Evolutionary conservation across 1,140 invertebrate genomes (phyloP).

Genomic region (Mamestra configurata): DNA sequence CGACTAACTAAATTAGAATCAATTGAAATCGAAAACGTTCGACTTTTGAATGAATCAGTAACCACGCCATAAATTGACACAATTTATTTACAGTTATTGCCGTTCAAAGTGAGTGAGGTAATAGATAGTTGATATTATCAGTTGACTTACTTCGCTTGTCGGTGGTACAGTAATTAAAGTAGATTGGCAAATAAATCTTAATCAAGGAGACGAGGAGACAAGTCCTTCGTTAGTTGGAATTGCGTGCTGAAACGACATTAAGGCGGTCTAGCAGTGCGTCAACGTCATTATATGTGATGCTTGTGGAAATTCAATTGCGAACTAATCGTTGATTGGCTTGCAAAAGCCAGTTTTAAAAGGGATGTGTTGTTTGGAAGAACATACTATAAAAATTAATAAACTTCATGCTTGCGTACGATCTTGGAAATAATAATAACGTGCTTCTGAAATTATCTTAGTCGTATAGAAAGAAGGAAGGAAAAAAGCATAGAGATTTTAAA

Average conservation of each 20-base stretch:
- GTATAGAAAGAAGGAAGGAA: no score
- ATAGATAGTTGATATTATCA: not conserved
- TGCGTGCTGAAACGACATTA: not conserved
- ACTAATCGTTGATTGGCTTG: not conserved
- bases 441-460: no score
- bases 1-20: conserved; percentile 7
- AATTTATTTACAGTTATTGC: conserved; percentile 10
- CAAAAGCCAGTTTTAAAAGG: not conserved
- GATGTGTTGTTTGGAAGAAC: no score
- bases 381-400: no score
- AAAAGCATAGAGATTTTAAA: no score
- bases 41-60: conserved; percentile 9
- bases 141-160: not conserved
- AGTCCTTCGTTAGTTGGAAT: not conserved
- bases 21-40: conserved; percentile 26
- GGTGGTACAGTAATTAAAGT: conserved; percentile 4
- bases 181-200: conserved; percentile 22
- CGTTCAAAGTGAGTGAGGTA: not conserved
- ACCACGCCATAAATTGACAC: conserved; percentile 14
- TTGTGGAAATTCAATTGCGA: not conserved
- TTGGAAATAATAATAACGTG: no score
- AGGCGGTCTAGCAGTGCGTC: not conserved
- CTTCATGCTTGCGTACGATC: no score
- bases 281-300: not conserved
- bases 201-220: not conserved